Percentiles rank a stretch among this genome's conserved stretches.
These are phyloP conservation scores for Argya squamiceps DNA, from an alignment of 2,797 vertebrate species.

Conservation along the genomic window DNA sequence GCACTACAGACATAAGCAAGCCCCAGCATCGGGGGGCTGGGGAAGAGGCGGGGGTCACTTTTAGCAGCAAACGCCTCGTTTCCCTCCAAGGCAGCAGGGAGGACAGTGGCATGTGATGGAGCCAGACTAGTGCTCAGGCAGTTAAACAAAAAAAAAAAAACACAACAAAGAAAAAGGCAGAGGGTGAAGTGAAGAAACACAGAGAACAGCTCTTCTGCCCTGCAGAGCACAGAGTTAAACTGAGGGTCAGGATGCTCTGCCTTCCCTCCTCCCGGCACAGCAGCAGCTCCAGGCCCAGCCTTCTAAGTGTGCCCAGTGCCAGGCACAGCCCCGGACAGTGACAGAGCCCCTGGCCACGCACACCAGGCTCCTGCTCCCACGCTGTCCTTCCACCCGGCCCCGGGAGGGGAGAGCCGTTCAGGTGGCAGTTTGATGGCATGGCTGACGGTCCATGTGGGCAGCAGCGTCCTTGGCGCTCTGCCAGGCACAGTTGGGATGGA, in stretches of 20 bases:
- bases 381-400: background rate
- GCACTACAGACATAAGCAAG: background rate
- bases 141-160: background rate
- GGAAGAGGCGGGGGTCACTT: background rate
- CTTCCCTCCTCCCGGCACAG: background rate
- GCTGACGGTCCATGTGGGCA: background rate
- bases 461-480: background rate
- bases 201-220: background rate
- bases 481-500: constrained; percentile 35
- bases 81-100: background rate
- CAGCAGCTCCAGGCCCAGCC: constrained; percentile 26
- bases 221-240: background rate
- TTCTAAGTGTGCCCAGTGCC: background rate
- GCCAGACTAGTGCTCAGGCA: background rate
- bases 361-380: background rate
- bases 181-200: background rate
- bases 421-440: constrained; percentile 14
- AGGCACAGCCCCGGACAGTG: background rate
- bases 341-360: background rate
- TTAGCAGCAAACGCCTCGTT: constrained; percentile 27
- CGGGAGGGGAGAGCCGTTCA: background rate
- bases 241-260: accelerated
- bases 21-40: background rate
- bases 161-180: background rate
- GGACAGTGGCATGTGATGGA: background rate